Conservation (phyloP, 2,113 vertebrate species). For the Pygoscelis antarcticus region DNA sequence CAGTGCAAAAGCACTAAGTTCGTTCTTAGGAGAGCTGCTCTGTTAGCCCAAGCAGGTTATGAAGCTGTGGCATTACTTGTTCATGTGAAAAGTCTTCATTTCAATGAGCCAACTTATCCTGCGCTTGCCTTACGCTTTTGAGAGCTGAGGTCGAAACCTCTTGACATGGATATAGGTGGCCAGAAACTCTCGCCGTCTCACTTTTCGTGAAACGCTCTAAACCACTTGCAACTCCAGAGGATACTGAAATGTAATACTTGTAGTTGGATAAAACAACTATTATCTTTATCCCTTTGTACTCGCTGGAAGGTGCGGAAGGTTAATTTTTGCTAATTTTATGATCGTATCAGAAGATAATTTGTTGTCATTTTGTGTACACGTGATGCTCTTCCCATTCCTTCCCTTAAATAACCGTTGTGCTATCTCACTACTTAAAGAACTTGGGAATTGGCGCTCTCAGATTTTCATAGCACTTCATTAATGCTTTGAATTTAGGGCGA, state of each 20-base stretch:
- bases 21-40: background rate
- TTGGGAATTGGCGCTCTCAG: background rate
- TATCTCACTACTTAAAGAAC: background rate
- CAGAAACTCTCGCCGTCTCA: background rate
- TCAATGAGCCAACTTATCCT: background rate
- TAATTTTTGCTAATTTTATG: background rate
- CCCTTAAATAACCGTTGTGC: background rate
- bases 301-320: background rate
- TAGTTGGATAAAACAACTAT: background rate
- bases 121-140: rapidly evolving
- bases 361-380: rapidly evolving
- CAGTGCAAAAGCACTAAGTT: background rate
- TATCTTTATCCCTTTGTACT: background rate
- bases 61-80: background rate
- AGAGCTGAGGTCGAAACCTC: background rate
- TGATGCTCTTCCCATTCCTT: background rate
- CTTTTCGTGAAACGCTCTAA: background rate
- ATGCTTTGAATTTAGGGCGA: background rate
- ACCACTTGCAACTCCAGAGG: background rate
- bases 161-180: background rate
- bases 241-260: background rate
- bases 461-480: background rate
- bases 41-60: background rate
- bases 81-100: background rate
- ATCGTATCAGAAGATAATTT: background rate